These are phyloP conservation scores for Origma solitaria DNA, from an alignment of 2,113 vertebrate genomes.

Conservation along the genomic window DNA sequence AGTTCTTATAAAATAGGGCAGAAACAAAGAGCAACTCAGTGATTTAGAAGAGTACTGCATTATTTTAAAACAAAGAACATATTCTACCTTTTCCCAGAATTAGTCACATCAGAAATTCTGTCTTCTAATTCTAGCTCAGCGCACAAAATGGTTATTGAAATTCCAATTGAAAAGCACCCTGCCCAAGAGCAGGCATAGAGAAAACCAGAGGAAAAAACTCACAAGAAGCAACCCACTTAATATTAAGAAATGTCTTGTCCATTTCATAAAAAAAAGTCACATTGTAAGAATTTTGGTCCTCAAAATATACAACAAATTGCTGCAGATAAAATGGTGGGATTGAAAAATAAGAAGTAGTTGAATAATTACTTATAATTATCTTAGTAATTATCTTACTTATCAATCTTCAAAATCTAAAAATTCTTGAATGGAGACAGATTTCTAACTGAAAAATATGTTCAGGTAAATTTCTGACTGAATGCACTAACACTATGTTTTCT, in stretches of 20 bases:
- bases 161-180: not conserved
- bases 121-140: not conserved
- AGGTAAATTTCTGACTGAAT: not conserved
- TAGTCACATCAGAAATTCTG: not conserved
- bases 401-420: not conserved
- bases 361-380: not conserved
- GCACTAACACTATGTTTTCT: not conserved
- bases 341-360: not conserved
- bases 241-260: not conserved
- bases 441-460: not conserved
- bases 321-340: not conserved
- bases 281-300: not conserved
- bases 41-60: not conserved
- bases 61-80: not conserved
- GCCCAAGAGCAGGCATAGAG: not conserved
- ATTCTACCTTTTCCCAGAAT: not conserved
- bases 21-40: not conserved
- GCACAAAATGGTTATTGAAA: not conserved
- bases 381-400: not conserved
- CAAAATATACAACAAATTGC: not conserved
- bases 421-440: not conserved
- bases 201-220: not conserved
- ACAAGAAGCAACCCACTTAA: not conserved
- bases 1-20: not conserved
- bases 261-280: not conserved